phyloP scores from a whole-genome alignment of 2,113 vertebrate genomes.

The Syngnathus scovelli region DNA sequence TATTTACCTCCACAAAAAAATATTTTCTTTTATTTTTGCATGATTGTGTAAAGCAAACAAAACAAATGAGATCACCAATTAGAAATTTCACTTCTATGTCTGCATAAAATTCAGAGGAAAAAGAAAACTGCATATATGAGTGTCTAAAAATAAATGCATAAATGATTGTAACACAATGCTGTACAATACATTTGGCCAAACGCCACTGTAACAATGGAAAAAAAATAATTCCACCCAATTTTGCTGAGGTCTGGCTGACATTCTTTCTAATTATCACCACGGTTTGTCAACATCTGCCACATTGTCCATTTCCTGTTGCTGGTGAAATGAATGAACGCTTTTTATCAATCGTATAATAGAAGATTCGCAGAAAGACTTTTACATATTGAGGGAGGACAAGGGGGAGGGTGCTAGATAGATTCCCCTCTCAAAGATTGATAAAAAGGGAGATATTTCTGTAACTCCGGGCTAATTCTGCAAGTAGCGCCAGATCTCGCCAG shows the following conservation, averaged over 20 bases:
- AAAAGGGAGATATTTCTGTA: slow-evolving; percentile 65
- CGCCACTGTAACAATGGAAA: not conserved
- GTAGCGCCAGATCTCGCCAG: slow-evolving; percentile 49
- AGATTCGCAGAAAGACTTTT: slow-evolving; percentile 21
- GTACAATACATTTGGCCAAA: not conserved
- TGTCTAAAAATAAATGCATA: too few relatives aligned
- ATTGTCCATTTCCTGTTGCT: slow-evolving; percentile 46
- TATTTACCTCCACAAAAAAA: too few relatives aligned
- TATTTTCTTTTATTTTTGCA: too few relatives aligned
- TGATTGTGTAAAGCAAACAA: too few relatives aligned
- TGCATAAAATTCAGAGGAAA: too few relatives aligned
- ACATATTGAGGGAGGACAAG: slow-evolving; percentile 28
- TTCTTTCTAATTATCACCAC: not conserved
- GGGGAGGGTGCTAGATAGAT: slow-evolving; percentile 29
- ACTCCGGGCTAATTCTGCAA: slow-evolving; percentile 63
- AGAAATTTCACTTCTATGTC: too few relatives aligned
- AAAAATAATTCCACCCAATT: not conserved
- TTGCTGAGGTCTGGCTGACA: not conserved
- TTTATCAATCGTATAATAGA: slow-evolving; percentile 40
- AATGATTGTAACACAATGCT: not conserved
- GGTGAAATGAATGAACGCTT: slow-evolving; percentile 38
- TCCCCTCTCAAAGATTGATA: slow-evolving; percentile 62
- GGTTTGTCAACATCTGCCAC: slow-evolving; percentile 22
- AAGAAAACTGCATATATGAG: too few relatives aligned
- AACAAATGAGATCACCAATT: too few relatives aligned